A percentile compares a stretch with the other conserved stretches of the same genome.
These are phyloP conservation scores for Labroides dimidiatus DNA, from an alignment of 2,797 vertebrate genomes.

Conservation along the genomic window DNA sequence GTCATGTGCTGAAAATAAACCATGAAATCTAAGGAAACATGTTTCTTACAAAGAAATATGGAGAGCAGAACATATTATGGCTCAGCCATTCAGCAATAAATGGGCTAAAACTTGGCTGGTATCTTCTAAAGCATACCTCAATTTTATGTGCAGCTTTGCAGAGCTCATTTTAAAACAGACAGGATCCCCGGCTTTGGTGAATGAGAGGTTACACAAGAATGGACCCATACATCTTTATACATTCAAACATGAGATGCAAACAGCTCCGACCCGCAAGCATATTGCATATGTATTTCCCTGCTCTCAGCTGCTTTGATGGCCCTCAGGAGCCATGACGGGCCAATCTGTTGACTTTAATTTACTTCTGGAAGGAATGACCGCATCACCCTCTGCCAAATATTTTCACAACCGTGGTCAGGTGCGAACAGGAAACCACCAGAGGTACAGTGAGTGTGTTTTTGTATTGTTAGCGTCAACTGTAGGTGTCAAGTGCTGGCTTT, in stretches of 20 bases:
- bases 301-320: slow-evolving; percentile 30
- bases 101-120: slow-evolving; percentile 1
- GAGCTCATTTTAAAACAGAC: neutral
- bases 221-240: neutral
- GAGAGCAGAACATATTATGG: slow-evolving; percentile 2
- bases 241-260: slow-evolving; percentile 16
- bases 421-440: slow-evolving; percentile 57
- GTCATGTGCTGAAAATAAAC: neutral
- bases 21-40: slow-evolving; percentile 8
- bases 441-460: slow-evolving; percentile 35
- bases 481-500: slow-evolving; percentile 29
- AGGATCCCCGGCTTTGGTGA: neutral
- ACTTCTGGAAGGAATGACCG: slow-evolving; percentile 69
- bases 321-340: slow-evolving; percentile 56
- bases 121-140: neutral
- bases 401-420: slow-evolving; percentile 74
- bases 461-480: slow-evolving; percentile 24
- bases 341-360: slow-evolving; percentile 77
- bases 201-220: neutral
- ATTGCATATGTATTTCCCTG: slow-evolving; percentile 5
- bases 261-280: neutral
- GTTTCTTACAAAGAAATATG: slow-evolving; percentile 15
- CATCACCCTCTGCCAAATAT: slow-evolving; percentile 70
- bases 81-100: slow-evolving; percentile 8
- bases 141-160: neutral